Evolutionary conservation across 1,140 invertebrate species (phyloP), one percentile per base, ranked within the genome.

Genomic region (Microvelia longipes): DNA sequence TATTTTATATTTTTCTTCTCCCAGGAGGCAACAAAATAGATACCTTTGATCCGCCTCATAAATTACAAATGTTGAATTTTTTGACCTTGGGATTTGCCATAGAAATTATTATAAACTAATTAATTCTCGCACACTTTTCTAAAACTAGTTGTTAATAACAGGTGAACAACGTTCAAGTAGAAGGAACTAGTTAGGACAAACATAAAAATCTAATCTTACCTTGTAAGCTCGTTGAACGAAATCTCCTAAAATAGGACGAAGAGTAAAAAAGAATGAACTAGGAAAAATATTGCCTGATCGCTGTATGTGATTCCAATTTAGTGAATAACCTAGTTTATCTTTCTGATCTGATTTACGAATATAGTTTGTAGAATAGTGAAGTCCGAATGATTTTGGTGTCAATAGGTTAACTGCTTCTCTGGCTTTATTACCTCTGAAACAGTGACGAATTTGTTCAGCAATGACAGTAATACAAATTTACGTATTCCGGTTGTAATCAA

Each of bases 231-330:
- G 5, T 50, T 50, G 35, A 5, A 19, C 19, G 19, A 50, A 50
- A 50, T 82, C 84, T 29, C 79, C 78, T n/a, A 81, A 70, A 66
- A 79, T 79, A 66, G 72, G 74, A 68, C 75, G 75, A 60, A 81
- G 71, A 2, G 71, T 73, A 29, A 77, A 77, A 35, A 77, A 81
- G 5, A 83, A 1, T 1, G 73, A 76, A 70, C 81, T 84, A 11
- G 86, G 85, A 0, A 83, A 71, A 1, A 81, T 64, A 66, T 75
- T 81, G 74, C 88, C 84, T n/a, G 82, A 79, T 69, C 83, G 83
- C 13, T 84, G 83, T 67, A 86, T 83, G 60, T 76, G 77, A 14
- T 79, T 78, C 0, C 80, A 2, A 14, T 79, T 72, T 26, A 76
- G 77, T 78, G 74, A 11, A 77, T 76, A 63, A 74, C 76, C 65